Evolutionary conservation across 2,888 invertebrate species (phyloP).

Genomic region (Cephus pulcher): DNA sequence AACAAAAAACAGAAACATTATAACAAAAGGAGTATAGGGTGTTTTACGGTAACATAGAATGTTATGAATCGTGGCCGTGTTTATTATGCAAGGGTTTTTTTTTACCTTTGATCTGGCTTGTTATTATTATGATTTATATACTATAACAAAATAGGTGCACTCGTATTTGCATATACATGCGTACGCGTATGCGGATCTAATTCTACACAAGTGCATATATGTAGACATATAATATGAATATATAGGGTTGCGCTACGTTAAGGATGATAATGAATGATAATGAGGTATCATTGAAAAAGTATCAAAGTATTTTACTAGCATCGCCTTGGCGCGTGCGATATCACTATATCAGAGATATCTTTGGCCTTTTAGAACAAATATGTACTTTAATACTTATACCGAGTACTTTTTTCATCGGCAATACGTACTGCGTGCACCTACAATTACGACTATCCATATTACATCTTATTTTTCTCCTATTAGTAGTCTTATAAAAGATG

Average conservation of each 20-base stretch:
- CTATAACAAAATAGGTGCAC: background rate
- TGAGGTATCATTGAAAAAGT: background rate
- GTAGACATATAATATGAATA: slow-evolving; percentile 16
- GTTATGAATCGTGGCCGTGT: background rate
- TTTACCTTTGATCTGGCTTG: background rate
- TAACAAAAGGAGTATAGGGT: background rate
- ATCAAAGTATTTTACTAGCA: slow-evolving; percentile 32
- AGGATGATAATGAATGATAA: background rate
- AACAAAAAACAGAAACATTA: background rate
- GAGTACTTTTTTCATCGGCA: slow-evolving; percentile 17
- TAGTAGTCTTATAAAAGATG: background rate
- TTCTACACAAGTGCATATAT: slow-evolving; percentile 8
- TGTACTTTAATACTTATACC: slow-evolving; percentile 7
- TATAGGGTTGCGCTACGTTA: slow-evolving; percentile 6
- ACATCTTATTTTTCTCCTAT: background rate
- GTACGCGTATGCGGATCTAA: background rate
- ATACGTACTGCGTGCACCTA: background rate
- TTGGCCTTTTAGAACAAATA: background rate
- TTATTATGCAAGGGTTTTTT: background rate
- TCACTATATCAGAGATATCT: background rate
- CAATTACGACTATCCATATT: background rate
- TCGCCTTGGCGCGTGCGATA: background rate
- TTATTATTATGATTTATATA: background rate
- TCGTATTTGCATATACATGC: background rate
- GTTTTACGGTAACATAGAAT: background rate